phyloP scores from a whole-genome alignment of 2,888 invertebrate genomes.

The Yponomeuta cagnagella region DNA sequence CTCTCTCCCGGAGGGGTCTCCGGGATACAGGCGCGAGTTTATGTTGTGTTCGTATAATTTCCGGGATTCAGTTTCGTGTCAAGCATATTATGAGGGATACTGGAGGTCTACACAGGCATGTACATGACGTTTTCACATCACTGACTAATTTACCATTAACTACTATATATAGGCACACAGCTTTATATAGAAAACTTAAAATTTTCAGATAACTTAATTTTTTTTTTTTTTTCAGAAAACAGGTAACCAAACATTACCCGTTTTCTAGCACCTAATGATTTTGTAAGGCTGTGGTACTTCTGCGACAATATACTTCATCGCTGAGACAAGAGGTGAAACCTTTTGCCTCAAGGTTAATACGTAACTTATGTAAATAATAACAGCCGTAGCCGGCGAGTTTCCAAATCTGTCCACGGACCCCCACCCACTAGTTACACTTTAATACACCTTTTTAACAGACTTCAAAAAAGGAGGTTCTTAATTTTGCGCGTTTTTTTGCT shows the following conservation, averaged over 20 bases:
- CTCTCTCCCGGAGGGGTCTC: too few species aligned
- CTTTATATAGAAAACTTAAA: too few species aligned
- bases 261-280: too few species aligned
- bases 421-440: conserved; percentile 6
- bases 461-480: neutral
- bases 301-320: neutral
- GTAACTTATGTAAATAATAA: conserved; percentile 3
- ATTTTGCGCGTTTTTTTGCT: too few species aligned
- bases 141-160: neutral
- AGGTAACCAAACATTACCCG: too few species aligned
- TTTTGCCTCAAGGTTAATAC: conserved; percentile 10
- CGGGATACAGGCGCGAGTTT: too few species aligned
- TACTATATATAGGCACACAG: neutral
- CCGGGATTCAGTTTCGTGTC: neutral
- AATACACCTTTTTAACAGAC: neutral
- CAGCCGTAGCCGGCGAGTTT: neutral
- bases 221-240: too few species aligned
- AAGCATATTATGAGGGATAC: neutral
- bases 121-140: too few species aligned
- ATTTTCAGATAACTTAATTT: too few species aligned
- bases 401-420: conserved; percentile 3
- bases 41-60: too few species aligned
- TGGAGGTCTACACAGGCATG: too few species aligned
- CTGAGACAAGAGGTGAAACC: conserved; percentile 9
- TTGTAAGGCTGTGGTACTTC: neutral